Evolutionary conservation across 2,113 vertebrate genomes (phyloP), one percentile per base, ranked within the genome.

Genomic region (Castor canadensis): DNA sequence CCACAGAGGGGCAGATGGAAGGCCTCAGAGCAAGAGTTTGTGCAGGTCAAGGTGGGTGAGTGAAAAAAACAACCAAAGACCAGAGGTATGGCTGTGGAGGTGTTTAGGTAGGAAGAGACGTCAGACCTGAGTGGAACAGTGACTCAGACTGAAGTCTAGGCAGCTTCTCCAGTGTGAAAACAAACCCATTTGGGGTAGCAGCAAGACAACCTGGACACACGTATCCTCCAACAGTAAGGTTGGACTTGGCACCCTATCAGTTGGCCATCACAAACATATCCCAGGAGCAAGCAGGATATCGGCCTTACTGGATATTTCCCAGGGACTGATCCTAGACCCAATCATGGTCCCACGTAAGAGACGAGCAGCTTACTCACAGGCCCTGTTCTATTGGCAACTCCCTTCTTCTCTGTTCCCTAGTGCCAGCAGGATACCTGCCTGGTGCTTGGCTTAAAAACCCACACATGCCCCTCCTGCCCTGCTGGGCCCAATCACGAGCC

Each of bases 321-420:
- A 89, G 89, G 95, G 96, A 95, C 92, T 88, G 96, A 97, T 95
- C 94, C 92, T 87, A 96, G 96, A 89, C 94, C 93, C 95, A 96
- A 96, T 93, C 90, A 85, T 43, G 79, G 96, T 90, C 96, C 97
- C 62, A 64, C n/a, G n/a, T n/a, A n/a, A n/a, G n/a, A 83, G 93
- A 89, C 72, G 89, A 97, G 56, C 95, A 87, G 90, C 91, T 94
- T 58, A 45, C 93, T 66, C 96, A 6, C 82, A 69, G 1, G 22
- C 5, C 83, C 56, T 77, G 91, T 62, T 35, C 96, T 92, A 73
- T 47, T 19, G 9, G 3, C 30, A 45, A 19, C 12, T 0, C 54
- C 64, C 26, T 69, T 82, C 40, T 58, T 76, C 22, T 81, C 38
- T 15, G 12, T 38, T 66, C 49, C 66, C 71, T 1, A 16, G 62